Evolutionary conservation across 2,888 invertebrate species (phyloP), one percentile per base, ranked within the genome.

Genomic region (Pinctada fucata): DNA sequence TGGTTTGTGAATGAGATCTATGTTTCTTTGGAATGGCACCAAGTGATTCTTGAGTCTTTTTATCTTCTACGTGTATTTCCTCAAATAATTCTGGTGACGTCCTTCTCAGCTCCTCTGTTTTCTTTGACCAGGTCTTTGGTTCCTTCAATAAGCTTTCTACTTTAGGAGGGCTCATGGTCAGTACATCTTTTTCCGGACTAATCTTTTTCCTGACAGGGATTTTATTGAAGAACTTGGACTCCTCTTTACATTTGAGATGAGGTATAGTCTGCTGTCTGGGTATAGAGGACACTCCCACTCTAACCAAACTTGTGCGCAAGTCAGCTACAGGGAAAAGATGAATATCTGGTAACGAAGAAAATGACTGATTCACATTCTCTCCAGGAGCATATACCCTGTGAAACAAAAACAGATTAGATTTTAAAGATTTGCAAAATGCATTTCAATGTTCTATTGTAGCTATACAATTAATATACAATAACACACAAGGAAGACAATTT

Each of bases 361-460:
- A 94, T 73, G 94, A 93, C 79, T 94, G 93, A 72, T 94, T 93
- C 94, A 95, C 91, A 91, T 94, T 94, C 89, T 95, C 95, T 13
- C 95, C 95, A 2, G 95, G 95, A 85, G 95, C 95, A 84, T 94
- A 94, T 75, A 95, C 93, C 81, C 93, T 93, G 86, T 4, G 84
- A 83, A 48, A 67, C 72, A 71, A 75, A 49, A 68, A 3, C 65
- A 31, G 5, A 79, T 16, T n/a, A 10, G 13, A 66, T 2, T 3
- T 10, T 63, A 31, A n/a, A 45, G 8, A 45, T 10, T 51, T 47
- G 16, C 13, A 73, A 31, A 31, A 31, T 31, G 31, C 31, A 31
- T 31, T 31, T 31, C 31, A 31, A 31, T 31, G 31, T 31, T 31
- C 31, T 31, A 31, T 31, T 31, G 0, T 31, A 31, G 31, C 31